Percentiles rank a stretch among this genome's conserved stretches.
Conservation (phyloP, 1,140 invertebrate genomes). For the Cotesia typhae region DNA sequence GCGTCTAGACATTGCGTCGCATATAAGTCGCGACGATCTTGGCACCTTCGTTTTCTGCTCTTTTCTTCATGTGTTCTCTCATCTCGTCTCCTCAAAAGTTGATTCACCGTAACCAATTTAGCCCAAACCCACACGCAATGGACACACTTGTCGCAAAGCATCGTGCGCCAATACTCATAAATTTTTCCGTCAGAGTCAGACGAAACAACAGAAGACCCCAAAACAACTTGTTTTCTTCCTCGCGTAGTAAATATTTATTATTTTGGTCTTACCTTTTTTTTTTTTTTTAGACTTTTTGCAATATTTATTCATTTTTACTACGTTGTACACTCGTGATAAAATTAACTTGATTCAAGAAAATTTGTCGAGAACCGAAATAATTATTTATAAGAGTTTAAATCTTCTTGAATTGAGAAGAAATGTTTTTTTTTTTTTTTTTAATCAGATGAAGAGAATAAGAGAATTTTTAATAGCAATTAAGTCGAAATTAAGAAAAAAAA, state of each 20-base stretch:
- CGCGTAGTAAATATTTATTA: slow-evolving; percentile 15
- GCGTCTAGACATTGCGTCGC: slow-evolving; percentile 50
- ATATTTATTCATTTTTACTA: no score
- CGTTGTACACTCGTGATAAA: no score
- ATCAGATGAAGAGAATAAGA: no score
- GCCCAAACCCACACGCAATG: slow-evolving; percentile 46
- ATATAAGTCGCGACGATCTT: slow-evolving; percentile 32
- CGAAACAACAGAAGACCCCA: slow-evolving; percentile 43
- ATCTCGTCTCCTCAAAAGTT: slow-evolving; percentile 38
- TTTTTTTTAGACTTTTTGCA: no score
- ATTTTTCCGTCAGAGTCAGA: slow-evolving; percentile 46
- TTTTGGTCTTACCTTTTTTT: background rate
- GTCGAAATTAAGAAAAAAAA: no score
- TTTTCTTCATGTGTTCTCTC: slow-evolving; percentile 25
- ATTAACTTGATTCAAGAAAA: no score
- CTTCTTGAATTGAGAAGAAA: no score
- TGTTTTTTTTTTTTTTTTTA: no score
- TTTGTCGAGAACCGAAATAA: no score
- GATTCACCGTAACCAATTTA: slow-evolving; percentile 53
- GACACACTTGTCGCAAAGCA: slow-evolving; percentile 38
- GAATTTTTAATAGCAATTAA: no score
- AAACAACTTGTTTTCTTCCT: slow-evolving; percentile 2
- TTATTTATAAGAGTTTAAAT: no score
- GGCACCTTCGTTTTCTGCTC: slow-evolving; percentile 5
- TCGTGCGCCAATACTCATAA: slow-evolving; percentile 37